Percentiles rank a stretch among this genome's conserved stretches.
phyloP scores from a whole-genome alignment of 1,140 invertebrate genomes.

The Sycophila sp. region DNA sequence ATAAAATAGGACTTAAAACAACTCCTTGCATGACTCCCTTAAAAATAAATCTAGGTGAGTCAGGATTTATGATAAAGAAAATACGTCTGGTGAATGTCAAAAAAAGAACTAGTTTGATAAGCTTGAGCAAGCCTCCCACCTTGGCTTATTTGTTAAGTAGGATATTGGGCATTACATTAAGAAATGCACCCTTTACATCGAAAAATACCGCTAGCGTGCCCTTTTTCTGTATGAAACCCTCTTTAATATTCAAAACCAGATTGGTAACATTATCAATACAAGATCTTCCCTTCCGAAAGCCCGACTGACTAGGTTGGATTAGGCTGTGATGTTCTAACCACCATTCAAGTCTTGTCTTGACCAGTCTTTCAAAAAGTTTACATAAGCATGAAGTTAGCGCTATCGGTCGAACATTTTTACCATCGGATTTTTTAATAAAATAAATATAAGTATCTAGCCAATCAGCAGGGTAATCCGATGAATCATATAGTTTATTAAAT shows the following conservation, averaged over 20 bases:
- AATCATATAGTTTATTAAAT: not conserved
- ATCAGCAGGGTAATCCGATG: not conserved
- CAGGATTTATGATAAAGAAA: not conserved
- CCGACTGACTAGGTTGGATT: not conserved
- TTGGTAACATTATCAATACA: slow-evolving; percentile 9
- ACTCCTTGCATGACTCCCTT: slow-evolving; percentile 6
- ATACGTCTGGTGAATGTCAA: not conserved
- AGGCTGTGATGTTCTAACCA: slow-evolving; percentile 10
- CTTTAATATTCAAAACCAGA: not conserved
- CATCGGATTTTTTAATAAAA: slow-evolving; percentile 24
- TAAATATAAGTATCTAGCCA: slow-evolving; percentile 10
- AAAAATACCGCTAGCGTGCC: slow-evolving; percentile 10
- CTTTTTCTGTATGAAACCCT: not conserved
- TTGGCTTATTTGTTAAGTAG: not conserved
- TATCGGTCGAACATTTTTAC: slow-evolving; percentile 10
- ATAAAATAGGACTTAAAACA: not conserved
- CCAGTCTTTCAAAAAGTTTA: slow-evolving; percentile 35
- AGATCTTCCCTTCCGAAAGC: slow-evolving; percentile 23
- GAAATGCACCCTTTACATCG: slow-evolving; percentile 33
- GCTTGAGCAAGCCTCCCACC: not conserved
- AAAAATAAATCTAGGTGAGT: not conserved
- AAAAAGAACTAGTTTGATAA: slow-evolving; percentile 7
- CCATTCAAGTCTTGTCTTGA: slow-evolving; percentile 30
- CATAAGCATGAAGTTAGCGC: slow-evolving; percentile 19
- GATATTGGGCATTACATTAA: slow-evolving; percentile 25